Conservation (phyloP, 1,140 invertebrate species). For the Orchesella cincta region DNA sequence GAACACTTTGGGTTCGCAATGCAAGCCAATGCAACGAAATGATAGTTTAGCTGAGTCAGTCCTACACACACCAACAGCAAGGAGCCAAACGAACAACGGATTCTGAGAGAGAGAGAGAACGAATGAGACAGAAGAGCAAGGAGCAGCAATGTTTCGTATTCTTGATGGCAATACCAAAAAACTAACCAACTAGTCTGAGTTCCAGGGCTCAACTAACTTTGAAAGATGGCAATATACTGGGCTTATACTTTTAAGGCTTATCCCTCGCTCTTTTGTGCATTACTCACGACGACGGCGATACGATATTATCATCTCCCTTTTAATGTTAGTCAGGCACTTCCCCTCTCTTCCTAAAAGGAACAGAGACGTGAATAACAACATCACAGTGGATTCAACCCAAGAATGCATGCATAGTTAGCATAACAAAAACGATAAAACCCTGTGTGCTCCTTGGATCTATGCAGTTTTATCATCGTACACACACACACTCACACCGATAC, state of each 20-base stretch:
- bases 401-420: constrained; percentile 16
- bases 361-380: constrained; percentile 4
- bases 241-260: not conserved
- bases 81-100: not conserved
- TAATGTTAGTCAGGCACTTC: constrained; percentile 11
- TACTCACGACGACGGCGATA: not conserved
- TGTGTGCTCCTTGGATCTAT: not conserved
- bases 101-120: not conserved
- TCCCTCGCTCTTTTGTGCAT: not conserved
- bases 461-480: not conserved
- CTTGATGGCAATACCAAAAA: not conserved
- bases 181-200: constrained; percentile 2
- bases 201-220: constrained; percentile 2
- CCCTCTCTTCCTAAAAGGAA: constrained; percentile 27
- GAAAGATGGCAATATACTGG: constrained; percentile 22
- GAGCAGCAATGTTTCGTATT: not conserved
- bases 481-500: not conserved
- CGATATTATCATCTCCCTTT: constrained; percentile 4
- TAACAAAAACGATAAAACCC: constrained; percentile 22
- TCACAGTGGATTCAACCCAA: too few species aligned
- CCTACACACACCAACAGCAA: constrained; percentile 11
- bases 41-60: not conserved
- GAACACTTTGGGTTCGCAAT: constrained; percentile 6
- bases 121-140: not conserved
- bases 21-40: not conserved